A percentile compares a stretch with the other conserved stretches of the same genome.
phyloP scores from a whole-genome alignment of 1,140 invertebrate species.

The Chironomus striatipennis region DNA sequence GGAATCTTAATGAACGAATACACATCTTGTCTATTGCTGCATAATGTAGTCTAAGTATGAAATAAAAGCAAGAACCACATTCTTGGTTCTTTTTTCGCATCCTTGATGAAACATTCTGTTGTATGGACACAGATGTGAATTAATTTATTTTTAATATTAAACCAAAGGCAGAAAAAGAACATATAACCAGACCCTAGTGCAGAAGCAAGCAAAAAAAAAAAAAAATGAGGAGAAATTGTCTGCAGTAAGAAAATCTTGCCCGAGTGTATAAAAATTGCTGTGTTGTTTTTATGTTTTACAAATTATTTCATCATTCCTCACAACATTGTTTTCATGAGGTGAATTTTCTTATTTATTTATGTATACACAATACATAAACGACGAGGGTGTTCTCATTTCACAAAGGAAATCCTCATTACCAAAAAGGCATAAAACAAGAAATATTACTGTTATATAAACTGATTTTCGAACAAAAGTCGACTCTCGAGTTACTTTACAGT shows the following conservation, averaged over 20 bases:
- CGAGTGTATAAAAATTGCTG: slow-evolving; percentile 20
- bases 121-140: slow-evolving; percentile 15
- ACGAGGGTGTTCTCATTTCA: neutral
- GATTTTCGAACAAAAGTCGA: too few relatives aligned
- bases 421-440: neutral
- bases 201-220: neutral
- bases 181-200: neutral
- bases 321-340: slow-evolving; percentile 5
- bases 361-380: too few relatives aligned
- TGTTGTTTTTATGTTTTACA: slow-evolving; percentile 23
- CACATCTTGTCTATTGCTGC: slow-evolving; percentile 6
- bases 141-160: slow-evolving; percentile 23
- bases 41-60: neutral
- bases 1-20: neutral
- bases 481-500: too few relatives aligned
- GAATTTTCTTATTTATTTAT: neutral
- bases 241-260: slow-evolving; percentile 11
- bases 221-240: slow-evolving; percentile 1
- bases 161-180: slow-evolving; percentile 2
- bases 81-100: neutral
- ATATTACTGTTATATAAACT: neutral
- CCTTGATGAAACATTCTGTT: slow-evolving; percentile 1
- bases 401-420: neutral
- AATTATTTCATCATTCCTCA: slow-evolving; percentile 22
- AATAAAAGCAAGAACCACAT: neutral